Evolutionary conservation across 1,140 invertebrate genomes (phyloP).

Genomic region (Aricia agestis): DNA sequence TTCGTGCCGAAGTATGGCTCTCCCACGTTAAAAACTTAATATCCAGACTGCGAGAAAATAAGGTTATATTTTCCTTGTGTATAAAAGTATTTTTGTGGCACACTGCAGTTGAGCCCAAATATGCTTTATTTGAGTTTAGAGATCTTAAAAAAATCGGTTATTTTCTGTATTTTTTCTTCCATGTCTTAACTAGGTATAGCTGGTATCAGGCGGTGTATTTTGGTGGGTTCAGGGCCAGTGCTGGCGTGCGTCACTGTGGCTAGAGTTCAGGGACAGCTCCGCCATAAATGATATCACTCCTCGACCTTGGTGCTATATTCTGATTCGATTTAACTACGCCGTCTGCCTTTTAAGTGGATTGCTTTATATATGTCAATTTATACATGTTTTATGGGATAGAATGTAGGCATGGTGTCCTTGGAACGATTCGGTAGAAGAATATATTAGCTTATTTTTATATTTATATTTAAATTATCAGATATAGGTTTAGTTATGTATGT

Average conservation of each 20-base stretch:
- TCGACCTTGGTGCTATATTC: constrained; percentile 66
- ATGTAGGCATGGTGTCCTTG: neutral
- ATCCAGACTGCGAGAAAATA: too few species aligned
- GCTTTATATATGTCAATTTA: constrained; percentile 24
- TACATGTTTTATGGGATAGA: neutral
- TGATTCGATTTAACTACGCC: constrained; percentile 62
- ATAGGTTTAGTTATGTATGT: too few species aligned
- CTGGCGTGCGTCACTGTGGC: constrained; percentile 62
- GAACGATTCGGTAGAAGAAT: neutral
- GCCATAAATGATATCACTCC: constrained; percentile 68
- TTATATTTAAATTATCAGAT: too few species aligned
- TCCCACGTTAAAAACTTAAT: too few species aligned
- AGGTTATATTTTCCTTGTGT: too few species aligned
- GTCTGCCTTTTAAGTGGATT: constrained; percentile 57
- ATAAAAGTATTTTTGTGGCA: too few species aligned
- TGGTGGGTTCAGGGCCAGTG: constrained; percentile 40
- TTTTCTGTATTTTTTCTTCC: too few species aligned
- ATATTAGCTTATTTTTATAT: neutral
- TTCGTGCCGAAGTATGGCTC: too few species aligned
- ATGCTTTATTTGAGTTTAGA: too few species aligned
- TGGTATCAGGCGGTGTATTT: neutral
- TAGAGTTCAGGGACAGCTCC: constrained; percentile 65
- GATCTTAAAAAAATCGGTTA: too few species aligned
- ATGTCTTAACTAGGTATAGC: neutral
- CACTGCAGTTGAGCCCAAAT: too few species aligned